phyloP scores from a whole-genome alignment of 1,140 invertebrate genomes.

The Zaprionus camerounensis region DNA sequence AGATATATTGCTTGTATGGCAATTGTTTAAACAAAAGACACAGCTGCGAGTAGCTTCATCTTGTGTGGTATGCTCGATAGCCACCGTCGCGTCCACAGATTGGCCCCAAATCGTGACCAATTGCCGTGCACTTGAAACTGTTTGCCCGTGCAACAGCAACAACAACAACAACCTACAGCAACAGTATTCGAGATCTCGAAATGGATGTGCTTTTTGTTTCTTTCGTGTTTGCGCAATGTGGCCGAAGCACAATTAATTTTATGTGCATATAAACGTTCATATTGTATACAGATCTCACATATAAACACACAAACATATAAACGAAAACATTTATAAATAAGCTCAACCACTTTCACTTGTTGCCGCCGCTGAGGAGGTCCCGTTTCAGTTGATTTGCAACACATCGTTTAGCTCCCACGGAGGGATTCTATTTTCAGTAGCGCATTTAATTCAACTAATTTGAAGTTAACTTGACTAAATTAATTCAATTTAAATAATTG shows the following conservation, averaged over 20 bases:
- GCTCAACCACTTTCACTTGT: constrained; percentile 71
- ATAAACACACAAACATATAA: constrained; percentile 45
- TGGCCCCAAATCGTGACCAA: constrained; percentile 53
- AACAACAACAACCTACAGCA: not conserved
- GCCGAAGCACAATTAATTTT: constrained; percentile 6
- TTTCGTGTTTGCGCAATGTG: constrained; percentile 53
- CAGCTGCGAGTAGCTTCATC: constrained; percentile 38
- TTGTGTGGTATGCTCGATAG: constrained; percentile 15
- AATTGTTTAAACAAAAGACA: constrained; percentile 60
- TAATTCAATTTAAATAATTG: not conserved
- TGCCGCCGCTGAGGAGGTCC: constrained; percentile 46
- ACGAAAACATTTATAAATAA: constrained; percentile 65
- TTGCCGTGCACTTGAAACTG: constrained; percentile 67
- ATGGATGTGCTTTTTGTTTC: constrained; percentile 42
- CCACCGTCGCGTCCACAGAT: constrained; percentile 26
- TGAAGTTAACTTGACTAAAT: not conserved
- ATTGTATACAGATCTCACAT: constrained; percentile 22
- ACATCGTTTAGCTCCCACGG: not conserved
- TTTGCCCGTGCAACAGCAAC: constrained; percentile 35
- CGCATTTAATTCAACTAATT: not conserved
- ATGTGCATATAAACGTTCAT: constrained; percentile 32
- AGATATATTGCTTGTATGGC: constrained; percentile 16
- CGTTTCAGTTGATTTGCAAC: constrained; percentile 1
- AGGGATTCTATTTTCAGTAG: constrained; percentile 4
- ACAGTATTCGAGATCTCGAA: constrained; percentile 18